Base-by-base conservation (phyloP, 2,888 invertebrate genomes). In the Piscicola geometra region DNA sequence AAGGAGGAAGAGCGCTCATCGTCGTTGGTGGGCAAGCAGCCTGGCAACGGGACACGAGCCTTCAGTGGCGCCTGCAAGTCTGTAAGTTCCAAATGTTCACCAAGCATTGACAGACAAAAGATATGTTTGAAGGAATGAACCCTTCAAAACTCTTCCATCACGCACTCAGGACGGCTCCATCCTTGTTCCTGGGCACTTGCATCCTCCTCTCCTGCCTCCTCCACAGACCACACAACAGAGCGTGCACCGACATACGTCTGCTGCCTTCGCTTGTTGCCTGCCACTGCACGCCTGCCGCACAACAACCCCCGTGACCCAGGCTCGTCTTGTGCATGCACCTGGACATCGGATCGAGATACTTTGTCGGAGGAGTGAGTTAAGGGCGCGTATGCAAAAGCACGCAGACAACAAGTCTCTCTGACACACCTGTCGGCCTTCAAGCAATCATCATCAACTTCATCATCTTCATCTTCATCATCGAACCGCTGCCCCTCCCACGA, bases 211-310 rank as follows among this genome's bases (percentile, higher is more conserved):
- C 86, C 79, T 85, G 85, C 60, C 81, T 80, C 64, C 86, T 79
- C 84, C 85, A 86, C 32, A 85, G 82, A 15, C 83, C 81, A 79
- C 86, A 86, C 71, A 86, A 80, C 28, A 86, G 81, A 79, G 85
- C 85, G 3, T 84, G 81, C 0, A 84, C 84, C 0, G 84, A 82
- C 47, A 80, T 64, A 28, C 21, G 28, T 70, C n/a, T n/a, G n/a
- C n/a, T n/a, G n/a, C n/a, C n/a, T n/a, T n/a, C n/a, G n/a, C n/a
- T n/a, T n/a, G n/a, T n/a, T n/a, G n/a, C n/a, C n/a, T n/a, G n/a
- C n/a, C n/a, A n/a, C n/a, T n/a, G n/a, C n/a, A n/a, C n/a, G n/a
- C n/a, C n/a, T n/a, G n/a, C n/a, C n/a, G n/a, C n/a, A n/a, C n/a
- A n/a, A n/a, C n/a, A n/a, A n/a, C n/a, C n/a, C n/a, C n/a, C n/a